A percentile compares a stretch with the other conserved stretches of the same genome.
phyloP scores from a whole-genome alignment of 2,888 invertebrate species.

The Odontocerum albicorne region DNA sequence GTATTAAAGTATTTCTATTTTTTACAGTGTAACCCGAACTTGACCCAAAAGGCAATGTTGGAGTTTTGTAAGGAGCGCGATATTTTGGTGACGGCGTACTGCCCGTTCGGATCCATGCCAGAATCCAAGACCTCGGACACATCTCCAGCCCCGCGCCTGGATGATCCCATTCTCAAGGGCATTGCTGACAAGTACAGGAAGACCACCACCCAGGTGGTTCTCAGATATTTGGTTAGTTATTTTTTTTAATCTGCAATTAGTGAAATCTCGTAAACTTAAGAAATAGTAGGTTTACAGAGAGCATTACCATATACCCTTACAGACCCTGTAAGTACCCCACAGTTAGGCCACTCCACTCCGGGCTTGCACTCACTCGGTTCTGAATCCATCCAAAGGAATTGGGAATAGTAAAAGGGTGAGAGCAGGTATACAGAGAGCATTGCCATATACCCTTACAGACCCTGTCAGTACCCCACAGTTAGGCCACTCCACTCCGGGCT shows the following conservation, averaged over 20 bases:
- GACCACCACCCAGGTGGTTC: constrained; percentile 62
- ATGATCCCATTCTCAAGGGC: constrained; percentile 55
- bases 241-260: neutral
- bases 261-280: neutral
- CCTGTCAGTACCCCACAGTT: too few species aligned
- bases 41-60: constrained; percentile 68
- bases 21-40: constrained; percentile 60
- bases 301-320: too few species aligned
- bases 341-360: too few species aligned
- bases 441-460: too few species aligned
- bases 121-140: constrained; percentile 52
- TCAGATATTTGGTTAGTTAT: constrained; percentile 64
- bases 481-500: too few species aligned
- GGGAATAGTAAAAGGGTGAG: too few species aligned
- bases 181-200: constrained; percentile 66
- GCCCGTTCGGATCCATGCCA: constrained; percentile 64
- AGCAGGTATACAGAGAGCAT: too few species aligned
- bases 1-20: too few species aligned
- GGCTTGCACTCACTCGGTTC: too few species aligned
- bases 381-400: too few species aligned
- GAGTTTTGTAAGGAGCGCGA: constrained; percentile 66
- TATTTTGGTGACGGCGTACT: constrained; percentile 71
- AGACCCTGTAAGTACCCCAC: too few species aligned
- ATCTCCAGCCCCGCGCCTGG: constrained; percentile 55
- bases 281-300: too few species aligned